Base-by-base conservation (phyloP, 2,888 invertebrate species). In the Idaea straminata region DNA sequence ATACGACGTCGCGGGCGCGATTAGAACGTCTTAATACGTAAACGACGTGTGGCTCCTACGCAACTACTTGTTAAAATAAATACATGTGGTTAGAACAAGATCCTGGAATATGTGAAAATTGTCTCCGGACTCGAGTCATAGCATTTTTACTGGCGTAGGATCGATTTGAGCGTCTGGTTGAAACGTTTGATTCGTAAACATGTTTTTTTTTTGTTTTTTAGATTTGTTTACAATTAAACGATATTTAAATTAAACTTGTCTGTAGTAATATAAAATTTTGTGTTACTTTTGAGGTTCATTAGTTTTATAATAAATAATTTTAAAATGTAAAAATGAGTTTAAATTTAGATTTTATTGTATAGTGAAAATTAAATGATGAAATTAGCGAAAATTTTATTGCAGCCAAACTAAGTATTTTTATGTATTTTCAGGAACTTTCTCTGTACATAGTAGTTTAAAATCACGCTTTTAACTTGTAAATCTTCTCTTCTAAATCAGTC, bases 61-160 rank as follows among this genome's bases (percentile, higher is more conserved):
- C 85, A 88, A 89, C 82, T 74, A 79, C 82, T 81, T 87, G 79
- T 83, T 79, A 81, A 90, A 92, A 92, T 87, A 92, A 92, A 92
- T 88, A 91, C 89, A 90, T 81, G 81, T 91, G 91, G 78, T 81
- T 74, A 78, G 81, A 83, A 79, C 88, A 88, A 89, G 89, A 87
- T 91, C 84, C 86, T 78, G 80, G 76, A 80, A 83, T 89, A 83
- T 89, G 87, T 85, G 89, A 88, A 88, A 85, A 86, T 83, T 64
- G 72, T 68, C 74, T 73, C 77, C 69, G 65, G 68, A 57, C 68
- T 70, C 68, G 69, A 35, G 65, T 63, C 47, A 47, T 7, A 10
- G 66, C 60, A 64, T 70, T 62, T 70, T 4, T 47, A 47, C 61
- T 35, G 36, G 62, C 58, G 61, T 63, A 62, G 64, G 47, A 7